Conservation (phyloP, 2,888 invertebrate genomes). For the Aphrophora alni region DNA sequence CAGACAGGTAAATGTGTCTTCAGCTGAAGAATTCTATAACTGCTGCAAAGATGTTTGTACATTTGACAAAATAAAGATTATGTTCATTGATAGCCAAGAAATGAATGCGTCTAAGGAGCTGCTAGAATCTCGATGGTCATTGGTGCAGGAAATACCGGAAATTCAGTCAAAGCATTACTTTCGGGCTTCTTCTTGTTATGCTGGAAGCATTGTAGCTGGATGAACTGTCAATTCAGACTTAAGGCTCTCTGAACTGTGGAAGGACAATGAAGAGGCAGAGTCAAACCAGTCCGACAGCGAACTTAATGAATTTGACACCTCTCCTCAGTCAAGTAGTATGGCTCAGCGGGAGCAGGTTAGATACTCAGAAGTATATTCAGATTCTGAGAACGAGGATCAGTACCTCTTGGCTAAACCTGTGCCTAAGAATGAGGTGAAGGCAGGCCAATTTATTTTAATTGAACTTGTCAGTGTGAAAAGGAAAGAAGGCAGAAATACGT, state of each 20-base stretch:
- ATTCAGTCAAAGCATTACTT: slow-evolving; percentile 23
- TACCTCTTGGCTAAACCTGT: slow-evolving; percentile 25
- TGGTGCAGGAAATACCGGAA: slow-evolving; percentile 18
- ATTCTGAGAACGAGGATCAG: slow-evolving; percentile 25
- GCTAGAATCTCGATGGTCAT: too few relatives aligned
- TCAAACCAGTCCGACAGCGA: too few relatives aligned
- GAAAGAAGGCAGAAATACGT: slow-evolving; percentile 21
- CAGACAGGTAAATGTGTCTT: slow-evolving; percentile 31
- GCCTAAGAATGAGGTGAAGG: slow-evolving; percentile 25
- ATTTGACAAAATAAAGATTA: slow-evolving; percentile 29
- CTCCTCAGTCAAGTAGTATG: too few relatives aligned
- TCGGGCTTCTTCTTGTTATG: too few relatives aligned
- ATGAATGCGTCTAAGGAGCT: slow-evolving; percentile 24
- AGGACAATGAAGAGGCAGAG: too few relatives aligned
- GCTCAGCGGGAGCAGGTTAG: too few relatives aligned
- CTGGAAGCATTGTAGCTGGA: too few relatives aligned
- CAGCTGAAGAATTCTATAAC: slow-evolving; percentile 31
- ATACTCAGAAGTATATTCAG: too few relatives aligned
- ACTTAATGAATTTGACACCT: too few relatives aligned
- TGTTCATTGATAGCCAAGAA: slow-evolving; percentile 27
- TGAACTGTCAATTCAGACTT: too few relatives aligned
- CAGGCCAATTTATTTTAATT: slow-evolving; percentile 27
- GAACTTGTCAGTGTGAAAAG: slow-evolving; percentile 23
- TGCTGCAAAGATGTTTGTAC: slow-evolving; percentile 29
- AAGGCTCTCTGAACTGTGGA: too few relatives aligned